Percentiles rank a stretch among this genome's conserved stretches.
Evolutionary conservation across 2,797 vertebrate species (phyloP).

Genomic region (Thamnophis elegans): DNA sequence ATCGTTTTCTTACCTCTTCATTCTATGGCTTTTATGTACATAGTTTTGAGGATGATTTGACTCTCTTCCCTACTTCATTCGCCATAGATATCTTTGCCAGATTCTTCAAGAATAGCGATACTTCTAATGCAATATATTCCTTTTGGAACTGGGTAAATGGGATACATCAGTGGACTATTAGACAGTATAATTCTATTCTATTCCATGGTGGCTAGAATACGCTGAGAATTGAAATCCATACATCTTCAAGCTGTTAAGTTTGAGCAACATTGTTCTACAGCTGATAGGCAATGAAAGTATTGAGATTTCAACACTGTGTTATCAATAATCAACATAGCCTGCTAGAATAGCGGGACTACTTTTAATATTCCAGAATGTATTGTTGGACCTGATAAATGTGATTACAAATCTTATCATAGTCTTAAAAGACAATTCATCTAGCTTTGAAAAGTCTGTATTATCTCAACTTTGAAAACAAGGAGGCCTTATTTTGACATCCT

Average conservation of each 20-base stretch:
- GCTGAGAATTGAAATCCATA: not conserved
- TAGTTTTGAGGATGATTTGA: not conserved
- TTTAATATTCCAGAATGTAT: conserved; percentile 4
- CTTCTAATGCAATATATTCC: not conserved
- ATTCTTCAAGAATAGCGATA: not conserved
- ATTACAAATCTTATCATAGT: conserved; percentile 29
- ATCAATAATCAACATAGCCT: not conserved
- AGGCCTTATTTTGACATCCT: conserved; percentile 16
- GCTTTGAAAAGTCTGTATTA: conserved; percentile 9
- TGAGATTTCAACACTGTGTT: not conserved
- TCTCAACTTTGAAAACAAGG: not conserved
- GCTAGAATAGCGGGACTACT: not conserved
- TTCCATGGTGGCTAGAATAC: not conserved
- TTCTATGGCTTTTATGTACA: not conserved
- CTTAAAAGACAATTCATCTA: not conserved
- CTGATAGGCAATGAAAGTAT: not conserved
- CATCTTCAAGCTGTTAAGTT: not conserved
- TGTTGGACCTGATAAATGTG: conserved; percentile 7
- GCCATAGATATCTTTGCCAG: not conserved
- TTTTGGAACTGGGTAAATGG: not conserved
- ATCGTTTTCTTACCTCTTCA: not conserved
- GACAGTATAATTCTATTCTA: not conserved
- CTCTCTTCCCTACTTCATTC: not conserved
- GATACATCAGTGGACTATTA: not conserved
- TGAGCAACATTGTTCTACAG: not conserved